A percentile compares a stretch with the other conserved stretches of the same genome.
phyloP scores from a whole-genome alignment of 23 tunicate genomes.

The Ascidia mentula region DNA sequence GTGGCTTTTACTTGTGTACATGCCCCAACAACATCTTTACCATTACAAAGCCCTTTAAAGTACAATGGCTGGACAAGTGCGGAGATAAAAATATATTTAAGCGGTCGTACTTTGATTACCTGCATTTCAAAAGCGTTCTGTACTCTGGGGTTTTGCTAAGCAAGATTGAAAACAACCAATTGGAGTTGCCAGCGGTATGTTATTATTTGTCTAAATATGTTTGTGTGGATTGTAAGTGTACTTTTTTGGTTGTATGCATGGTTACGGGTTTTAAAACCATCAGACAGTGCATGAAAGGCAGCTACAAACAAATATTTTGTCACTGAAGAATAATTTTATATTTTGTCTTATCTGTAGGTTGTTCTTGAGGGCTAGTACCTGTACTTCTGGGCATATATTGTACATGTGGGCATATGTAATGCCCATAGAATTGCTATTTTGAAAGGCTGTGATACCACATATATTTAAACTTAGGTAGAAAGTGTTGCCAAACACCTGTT shows the following conservation, averaged over 20 bases:
- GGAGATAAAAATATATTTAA: slow-evolving; percentile 71
- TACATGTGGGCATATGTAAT: no score
- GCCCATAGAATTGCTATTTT: no score
- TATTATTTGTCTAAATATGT: background rate
- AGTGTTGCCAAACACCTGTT: background rate
- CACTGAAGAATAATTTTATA: no score
- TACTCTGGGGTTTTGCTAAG: slow-evolving; percentile 75
- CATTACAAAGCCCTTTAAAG: slow-evolving; percentile 69
- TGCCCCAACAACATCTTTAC: slow-evolving; percentile 89
- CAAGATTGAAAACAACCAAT: slow-evolving; percentile 54
- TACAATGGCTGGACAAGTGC: slow-evolving; percentile 83
- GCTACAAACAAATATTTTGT: no score
- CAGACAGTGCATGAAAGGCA: no score
- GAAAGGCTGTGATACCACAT: no score
- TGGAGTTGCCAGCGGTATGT: slow-evolving; percentile 65
- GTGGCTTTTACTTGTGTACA: slow-evolving; percentile 83
- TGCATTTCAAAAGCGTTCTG: slow-evolving; percentile 79
- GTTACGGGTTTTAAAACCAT: no score
- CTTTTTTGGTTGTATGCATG: no score
- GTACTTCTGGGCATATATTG: no score
- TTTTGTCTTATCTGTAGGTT: background rate
- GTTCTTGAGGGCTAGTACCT: no score
- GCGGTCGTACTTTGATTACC: slow-evolving; percentile 82
- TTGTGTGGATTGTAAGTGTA: no score
- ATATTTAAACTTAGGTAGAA: no score